These are phyloP conservation scores for Nineta flava DNA, from an alignment of 2,888 invertebrate genomes.

Conservation along the genomic window DNA sequence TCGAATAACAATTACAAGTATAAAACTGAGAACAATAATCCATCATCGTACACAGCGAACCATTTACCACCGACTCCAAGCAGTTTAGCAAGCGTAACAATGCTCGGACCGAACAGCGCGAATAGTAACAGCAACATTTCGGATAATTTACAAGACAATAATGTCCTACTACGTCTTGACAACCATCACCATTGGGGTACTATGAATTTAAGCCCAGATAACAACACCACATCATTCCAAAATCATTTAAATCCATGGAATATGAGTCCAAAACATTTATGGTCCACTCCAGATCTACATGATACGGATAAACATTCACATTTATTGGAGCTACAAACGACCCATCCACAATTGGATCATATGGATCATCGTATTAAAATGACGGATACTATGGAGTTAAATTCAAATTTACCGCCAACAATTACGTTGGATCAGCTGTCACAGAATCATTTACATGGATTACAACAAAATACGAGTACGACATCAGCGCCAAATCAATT, in stretches of 20 bases:
- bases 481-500: not conserved
- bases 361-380: not conserved
- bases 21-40: too few species aligned
- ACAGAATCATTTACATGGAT: too few species aligned
- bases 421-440: not conserved
- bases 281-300: not conserved
- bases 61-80: constrained; percentile 27
- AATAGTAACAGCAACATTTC: constrained; percentile 12
- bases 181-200: not conserved
- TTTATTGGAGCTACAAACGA: not conserved
- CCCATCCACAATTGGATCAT: not conserved
- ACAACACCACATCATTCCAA: not conserved
- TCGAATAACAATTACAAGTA: too few species aligned
- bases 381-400: not conserved
- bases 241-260: not conserved
- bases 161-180: not conserved
- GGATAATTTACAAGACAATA: not conserved
- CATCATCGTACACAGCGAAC: too few species aligned
- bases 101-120: constrained; percentile 32
- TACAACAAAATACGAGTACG: not conserved
- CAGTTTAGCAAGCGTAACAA: constrained; percentile 25
- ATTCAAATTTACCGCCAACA: not conserved
- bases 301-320: not conserved
- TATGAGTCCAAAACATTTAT: not conserved
- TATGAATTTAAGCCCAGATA: not conserved